These are phyloP conservation scores for Xerus inauris DNA, from an alignment of 2,113 vertebrate genomes.

Conservation along the genomic window DNA sequence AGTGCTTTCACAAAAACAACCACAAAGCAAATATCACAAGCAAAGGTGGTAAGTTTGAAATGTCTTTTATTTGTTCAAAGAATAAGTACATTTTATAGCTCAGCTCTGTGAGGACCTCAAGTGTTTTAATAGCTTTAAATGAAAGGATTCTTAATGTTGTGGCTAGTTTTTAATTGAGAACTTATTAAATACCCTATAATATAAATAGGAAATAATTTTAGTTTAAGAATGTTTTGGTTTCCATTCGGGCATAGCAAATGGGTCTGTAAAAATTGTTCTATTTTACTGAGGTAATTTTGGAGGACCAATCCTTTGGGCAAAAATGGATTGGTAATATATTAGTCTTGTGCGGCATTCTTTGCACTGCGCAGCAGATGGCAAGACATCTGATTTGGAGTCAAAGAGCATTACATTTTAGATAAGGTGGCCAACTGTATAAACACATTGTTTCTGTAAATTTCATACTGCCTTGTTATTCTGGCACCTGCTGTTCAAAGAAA, in stretches of 20 bases:
- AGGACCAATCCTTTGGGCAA: slow-evolving; percentile 23
- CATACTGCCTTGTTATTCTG: slow-evolving; percentile 70
- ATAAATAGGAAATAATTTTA: slow-evolving; percentile 51
- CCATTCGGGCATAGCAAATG: background rate
- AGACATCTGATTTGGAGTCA: slow-evolving; percentile 41
- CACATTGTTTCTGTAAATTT: slow-evolving; percentile 64
- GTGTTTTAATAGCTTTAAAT: slow-evolving; percentile 67
- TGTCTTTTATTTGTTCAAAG: background rate
- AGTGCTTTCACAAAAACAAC: background rate
- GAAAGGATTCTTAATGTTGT: slow-evolving; percentile 47
- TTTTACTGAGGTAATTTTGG: slow-evolving; percentile 47
- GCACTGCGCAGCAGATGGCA: background rate
- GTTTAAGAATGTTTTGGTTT: slow-evolving; percentile 33
- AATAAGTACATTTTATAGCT: slow-evolving; percentile 61
- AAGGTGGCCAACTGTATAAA: slow-evolving; percentile 65
- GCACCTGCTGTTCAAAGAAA: slow-evolving; percentile 76
- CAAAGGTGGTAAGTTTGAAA: background rate
- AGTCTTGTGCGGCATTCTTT: background rate
- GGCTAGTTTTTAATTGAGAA: slow-evolving; percentile 52
- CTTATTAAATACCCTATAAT: slow-evolving; percentile 58
- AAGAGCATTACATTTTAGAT: slow-evolving; percentile 53
- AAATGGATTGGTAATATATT: background rate
- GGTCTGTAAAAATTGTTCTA: background rate
- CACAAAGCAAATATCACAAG: slow-evolving; percentile 42
- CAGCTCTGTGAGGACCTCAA: slow-evolving; percentile 32